phyloP scores from a whole-genome alignment of 2,888 invertebrate species.

The Lysandra bellargus region DNA sequence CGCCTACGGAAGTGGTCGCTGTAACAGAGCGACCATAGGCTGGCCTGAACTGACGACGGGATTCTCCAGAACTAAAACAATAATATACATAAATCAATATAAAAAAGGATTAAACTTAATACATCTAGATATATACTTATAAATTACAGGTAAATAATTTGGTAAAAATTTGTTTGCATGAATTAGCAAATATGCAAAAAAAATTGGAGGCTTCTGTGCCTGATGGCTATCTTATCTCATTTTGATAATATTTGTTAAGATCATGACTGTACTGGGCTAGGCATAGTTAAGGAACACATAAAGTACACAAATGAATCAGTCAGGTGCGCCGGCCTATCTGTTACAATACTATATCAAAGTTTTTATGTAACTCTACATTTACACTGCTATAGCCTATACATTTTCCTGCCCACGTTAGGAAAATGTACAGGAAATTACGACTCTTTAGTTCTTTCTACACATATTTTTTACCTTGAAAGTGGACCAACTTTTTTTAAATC shows the following conservation, averaged over 20 bases:
- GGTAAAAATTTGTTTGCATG: too few species aligned
- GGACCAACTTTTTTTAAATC: neutral
- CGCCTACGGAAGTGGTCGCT: slow-evolving; percentile 53
- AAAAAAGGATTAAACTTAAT: neutral
- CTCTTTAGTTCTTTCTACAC: neutral
- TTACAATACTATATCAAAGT: neutral
- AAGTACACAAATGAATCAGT: neutral
- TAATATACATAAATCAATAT: neutral
- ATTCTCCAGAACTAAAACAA: slow-evolving; percentile 50
- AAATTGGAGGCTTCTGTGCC: neutral
- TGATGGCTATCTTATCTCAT: neutral
- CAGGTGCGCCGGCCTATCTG: neutral
- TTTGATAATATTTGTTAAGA: neutral
- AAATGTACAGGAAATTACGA: neutral
- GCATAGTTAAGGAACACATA: neutral
- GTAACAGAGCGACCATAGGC: slow-evolving; percentile 48
- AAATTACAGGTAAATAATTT: too few species aligned
- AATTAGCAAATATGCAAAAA: too few species aligned
- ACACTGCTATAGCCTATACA: neutral
- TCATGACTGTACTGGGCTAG: neutral
- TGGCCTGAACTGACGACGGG: slow-evolving; percentile 49
- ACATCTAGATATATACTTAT: too few species aligned
- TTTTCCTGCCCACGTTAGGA: neutral
- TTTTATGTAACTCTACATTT: neutral
- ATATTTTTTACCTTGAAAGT: neutral